These are phyloP conservation scores for Beroe ovata DNA, from an alignment of 37 sponge, comb jelly and placozoan species.

Conservation along the genomic window DNA sequence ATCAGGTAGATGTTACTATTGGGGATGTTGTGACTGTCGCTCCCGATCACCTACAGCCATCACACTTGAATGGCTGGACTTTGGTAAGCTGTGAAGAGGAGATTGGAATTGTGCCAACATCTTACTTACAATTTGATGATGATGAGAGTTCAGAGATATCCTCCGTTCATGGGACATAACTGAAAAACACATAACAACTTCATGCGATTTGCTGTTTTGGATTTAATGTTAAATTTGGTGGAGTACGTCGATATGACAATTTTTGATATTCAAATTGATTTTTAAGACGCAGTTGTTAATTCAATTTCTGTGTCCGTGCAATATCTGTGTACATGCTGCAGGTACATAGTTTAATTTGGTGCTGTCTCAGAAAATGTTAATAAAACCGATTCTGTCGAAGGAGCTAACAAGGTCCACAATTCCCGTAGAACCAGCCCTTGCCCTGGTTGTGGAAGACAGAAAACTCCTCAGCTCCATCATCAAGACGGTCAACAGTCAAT, in stretches of 20 bases:
- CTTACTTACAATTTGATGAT: not conserved
- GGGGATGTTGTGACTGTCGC: not conserved
- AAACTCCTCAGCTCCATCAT: conserved; percentile 1
- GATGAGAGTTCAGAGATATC: too few relatives aligned
- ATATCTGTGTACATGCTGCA: too few relatives aligned
- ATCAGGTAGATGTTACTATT: conserved; percentile 10
- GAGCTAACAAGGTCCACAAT: not conserved
- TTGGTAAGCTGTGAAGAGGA: not conserved
- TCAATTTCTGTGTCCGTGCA: too few relatives aligned
- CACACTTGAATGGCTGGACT: conserved; percentile 26
- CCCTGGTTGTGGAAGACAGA: not conserved
- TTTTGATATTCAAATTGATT: too few relatives aligned
- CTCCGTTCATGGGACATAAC: too few relatives aligned
- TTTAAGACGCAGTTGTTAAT: not conserved
- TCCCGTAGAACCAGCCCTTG: conserved; percentile 4
- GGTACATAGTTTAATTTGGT: too few relatives aligned
- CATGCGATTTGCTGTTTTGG: not conserved
- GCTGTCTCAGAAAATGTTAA: too few relatives aligned
- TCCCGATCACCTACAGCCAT: conserved; percentile 32
- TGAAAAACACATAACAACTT: not conserved
- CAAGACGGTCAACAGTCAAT: not conserved
- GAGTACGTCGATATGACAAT: too few relatives aligned
- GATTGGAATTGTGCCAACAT: conserved; percentile 10
- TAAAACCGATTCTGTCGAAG: conserved; percentile 2
- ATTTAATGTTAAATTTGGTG: too few relatives aligned